phyloP scores from a whole-genome alignment of 1,140 invertebrate species.

The Drosophila bipectinata region DNA sequence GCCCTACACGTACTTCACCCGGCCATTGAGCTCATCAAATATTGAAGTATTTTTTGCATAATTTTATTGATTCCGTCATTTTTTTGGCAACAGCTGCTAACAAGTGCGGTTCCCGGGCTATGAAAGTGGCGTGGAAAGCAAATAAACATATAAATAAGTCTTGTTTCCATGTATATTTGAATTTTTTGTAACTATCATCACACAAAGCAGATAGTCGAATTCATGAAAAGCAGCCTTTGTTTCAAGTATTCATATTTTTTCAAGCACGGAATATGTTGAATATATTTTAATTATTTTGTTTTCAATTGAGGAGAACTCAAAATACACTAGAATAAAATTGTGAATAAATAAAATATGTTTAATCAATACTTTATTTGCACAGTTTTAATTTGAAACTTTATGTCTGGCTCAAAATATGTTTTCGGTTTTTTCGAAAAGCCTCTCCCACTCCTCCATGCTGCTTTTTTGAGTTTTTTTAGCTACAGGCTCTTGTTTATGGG shows the following conservation, averaged over 20 bases:
- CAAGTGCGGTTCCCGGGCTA: slow-evolving; percentile 12
- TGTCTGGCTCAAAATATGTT: background rate
- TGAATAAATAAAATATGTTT: background rate
- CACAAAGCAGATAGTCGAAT: background rate
- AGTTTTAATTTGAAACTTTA: background rate
- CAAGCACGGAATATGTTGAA: background rate
- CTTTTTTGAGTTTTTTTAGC: background rate
- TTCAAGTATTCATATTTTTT: background rate
- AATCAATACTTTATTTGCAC: background rate
- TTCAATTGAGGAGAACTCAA: background rate
- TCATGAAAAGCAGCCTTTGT: background rate
- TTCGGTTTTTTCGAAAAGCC: too few relatives aligned
- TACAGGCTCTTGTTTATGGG: slow-evolving; percentile 21
- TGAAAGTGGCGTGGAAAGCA: slow-evolving; percentile 18
- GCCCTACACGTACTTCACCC: slow-evolving; percentile 31
- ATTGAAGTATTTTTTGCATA: slow-evolving; percentile 58
- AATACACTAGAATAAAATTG: background rate
- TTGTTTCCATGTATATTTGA: slow-evolving; percentile 20
- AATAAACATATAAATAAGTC: slow-evolving; percentile 53
- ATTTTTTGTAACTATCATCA: background rate
- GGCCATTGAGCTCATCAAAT: slow-evolving; percentile 57
- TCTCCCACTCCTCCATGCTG: too few relatives aligned
- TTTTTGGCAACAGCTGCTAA: slow-evolving; percentile 52
- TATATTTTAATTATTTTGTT: background rate
- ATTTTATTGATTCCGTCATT: slow-evolving; percentile 31